Conservation (phyloP, 2,797 vertebrate genomes). For the Alca torda region DNA sequence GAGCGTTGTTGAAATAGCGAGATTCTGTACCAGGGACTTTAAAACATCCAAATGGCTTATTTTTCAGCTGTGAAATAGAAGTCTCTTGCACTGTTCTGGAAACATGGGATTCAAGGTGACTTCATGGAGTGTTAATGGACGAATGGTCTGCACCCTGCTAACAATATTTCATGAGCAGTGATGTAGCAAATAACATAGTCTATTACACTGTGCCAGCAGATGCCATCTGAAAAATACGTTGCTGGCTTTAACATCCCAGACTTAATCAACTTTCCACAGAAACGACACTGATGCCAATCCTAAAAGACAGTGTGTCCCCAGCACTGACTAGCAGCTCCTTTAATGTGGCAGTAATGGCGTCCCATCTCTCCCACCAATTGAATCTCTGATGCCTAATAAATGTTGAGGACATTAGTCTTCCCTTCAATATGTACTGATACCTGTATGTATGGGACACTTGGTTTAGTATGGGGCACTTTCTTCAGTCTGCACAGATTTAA, state of each 20-base stretch:
- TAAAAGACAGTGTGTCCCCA: neutral
- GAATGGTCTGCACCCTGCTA: constrained; percentile 44
- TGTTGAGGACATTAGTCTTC: neutral
- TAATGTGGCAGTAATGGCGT: neutral
- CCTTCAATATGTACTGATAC: neutral
- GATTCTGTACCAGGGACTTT: neutral
- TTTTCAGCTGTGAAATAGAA: constrained; percentile 61
- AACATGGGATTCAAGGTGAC: constrained; percentile 65
- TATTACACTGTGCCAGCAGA: constrained; percentile 30
- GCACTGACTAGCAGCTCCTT: neutral
- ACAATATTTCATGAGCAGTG: constrained; percentile 60
- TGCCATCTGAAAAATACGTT: constrained; percentile 22
- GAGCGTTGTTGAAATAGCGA: neutral
- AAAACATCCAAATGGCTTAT: constrained; percentile 7
- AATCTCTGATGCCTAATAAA: neutral
- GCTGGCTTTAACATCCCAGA: constrained; percentile 2
- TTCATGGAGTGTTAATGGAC: constrained; percentile 33
- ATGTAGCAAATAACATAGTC: constrained; percentile 56
- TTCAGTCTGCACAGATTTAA: neutral
- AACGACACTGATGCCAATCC: neutral
- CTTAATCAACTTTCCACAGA: constrained; percentile 4
- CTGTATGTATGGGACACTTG: neutral
- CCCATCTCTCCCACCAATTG: neutral
- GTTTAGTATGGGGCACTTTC: neutral
- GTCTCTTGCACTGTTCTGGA: constrained; percentile 49